Conservation (phyloP, 2,888 invertebrate genomes). For the Eurytoma adleriae region DNA sequence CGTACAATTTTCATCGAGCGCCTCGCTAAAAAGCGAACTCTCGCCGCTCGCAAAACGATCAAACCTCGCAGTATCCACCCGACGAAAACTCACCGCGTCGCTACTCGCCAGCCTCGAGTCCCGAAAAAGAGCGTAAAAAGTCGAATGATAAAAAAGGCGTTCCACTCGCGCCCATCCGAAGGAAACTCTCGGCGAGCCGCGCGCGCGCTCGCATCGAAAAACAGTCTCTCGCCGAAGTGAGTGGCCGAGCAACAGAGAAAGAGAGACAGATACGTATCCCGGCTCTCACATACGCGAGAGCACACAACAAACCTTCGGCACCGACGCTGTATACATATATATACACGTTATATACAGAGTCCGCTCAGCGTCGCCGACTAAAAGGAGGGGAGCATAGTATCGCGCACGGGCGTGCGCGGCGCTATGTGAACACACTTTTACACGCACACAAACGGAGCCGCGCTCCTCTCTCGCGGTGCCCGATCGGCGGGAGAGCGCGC, state of each 20-base stretch:
- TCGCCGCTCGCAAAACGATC: neutral
- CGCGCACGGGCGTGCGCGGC: neutral
- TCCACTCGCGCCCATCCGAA: too few relatives aligned
- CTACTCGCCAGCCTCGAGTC: too few relatives aligned
- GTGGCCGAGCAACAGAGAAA: neutral
- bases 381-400: neutral
- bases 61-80: constrained; percentile 1
- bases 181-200: too few relatives aligned
- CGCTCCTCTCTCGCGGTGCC: neutral
- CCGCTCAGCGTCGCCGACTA: too few relatives aligned
- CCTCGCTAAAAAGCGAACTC: neutral
- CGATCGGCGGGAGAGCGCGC: neutral
- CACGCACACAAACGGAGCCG: constrained; percentile 1
- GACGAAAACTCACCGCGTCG: neutral
- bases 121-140: too few relatives aligned
- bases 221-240: constrained; percentile 5
- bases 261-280: neutral
- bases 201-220: too few relatives aligned
- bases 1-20: too few relatives aligned
- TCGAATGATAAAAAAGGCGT: too few relatives aligned
- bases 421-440: neutral
- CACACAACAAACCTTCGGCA: too few relatives aligned
- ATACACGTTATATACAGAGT: too few relatives aligned
- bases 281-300: too few relatives aligned
- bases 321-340: too few relatives aligned